These are phyloP conservation scores for Dryomyza anilis DNA, from an alignment of 2,888 invertebrate genomes.

Conservation along the genomic window DNA sequence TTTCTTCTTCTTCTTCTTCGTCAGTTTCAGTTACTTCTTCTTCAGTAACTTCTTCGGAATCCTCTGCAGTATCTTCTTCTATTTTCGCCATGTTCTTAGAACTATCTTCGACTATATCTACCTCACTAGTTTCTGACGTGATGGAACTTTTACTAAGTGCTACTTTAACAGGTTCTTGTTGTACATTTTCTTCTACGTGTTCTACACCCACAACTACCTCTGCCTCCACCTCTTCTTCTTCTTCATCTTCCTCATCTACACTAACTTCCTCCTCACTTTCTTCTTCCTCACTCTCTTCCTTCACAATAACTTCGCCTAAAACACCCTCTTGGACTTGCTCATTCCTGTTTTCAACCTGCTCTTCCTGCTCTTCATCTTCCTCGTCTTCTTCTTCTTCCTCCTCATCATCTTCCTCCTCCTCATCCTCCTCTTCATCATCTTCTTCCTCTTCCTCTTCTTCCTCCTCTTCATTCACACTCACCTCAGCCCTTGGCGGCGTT, in stretches of 20 bases:
- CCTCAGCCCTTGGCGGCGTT: constrained; percentile 77
- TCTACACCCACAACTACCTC: constrained; percentile 8
- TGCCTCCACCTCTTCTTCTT: constrained; percentile 31
- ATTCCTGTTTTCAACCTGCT: background rate
- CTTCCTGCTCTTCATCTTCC: constrained; percentile 5
- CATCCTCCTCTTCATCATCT: constrained; percentile 15
- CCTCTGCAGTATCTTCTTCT: constrained; percentile 18
- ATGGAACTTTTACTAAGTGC: background rate
- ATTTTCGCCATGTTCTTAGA: constrained; percentile 18
- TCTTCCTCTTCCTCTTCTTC: constrained; percentile 43
- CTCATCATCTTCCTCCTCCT: constrained; percentile 17
- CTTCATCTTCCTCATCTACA: constrained; percentile 38
- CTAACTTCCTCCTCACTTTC: constrained; percentile 26
- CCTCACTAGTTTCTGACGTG: too few relatives aligned
- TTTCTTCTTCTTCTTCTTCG: constrained; percentile 27
- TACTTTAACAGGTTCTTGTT: background rate
- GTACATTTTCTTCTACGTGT: constrained; percentile 7
- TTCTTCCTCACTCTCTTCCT: constrained; percentile 15
- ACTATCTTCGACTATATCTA: constrained; percentile 28
- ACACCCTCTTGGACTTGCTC: too few relatives aligned
- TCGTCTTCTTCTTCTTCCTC: constrained; percentile 19
- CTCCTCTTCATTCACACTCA: constrained; percentile 66
- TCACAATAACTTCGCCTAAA: constrained; percentile 34
- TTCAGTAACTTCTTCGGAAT: constrained; percentile 18
- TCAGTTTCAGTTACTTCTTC: constrained; percentile 26